Evolutionary conservation across 2,797 vertebrate species (phyloP).

Genomic region (Scomberomorus guttatus): DNA sequence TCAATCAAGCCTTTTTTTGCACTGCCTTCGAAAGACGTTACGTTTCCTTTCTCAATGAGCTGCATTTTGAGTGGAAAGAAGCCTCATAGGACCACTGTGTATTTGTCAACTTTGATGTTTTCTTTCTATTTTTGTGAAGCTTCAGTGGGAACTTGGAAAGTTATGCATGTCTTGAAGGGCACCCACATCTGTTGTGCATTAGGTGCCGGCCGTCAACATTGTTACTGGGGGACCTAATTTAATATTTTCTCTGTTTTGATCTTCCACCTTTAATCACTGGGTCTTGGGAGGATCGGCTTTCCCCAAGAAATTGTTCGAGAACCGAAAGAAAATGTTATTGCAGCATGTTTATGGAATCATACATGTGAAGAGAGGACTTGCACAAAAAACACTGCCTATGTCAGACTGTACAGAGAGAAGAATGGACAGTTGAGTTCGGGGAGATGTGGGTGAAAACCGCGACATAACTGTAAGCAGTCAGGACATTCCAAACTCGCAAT

Average conservation of each 20-base stretch:
- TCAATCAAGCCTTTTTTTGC: constrained; percentile 64
- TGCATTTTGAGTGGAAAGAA: constrained; percentile 63
- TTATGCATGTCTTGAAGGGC: constrained; percentile 85
- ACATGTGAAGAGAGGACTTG: constrained; percentile 88
- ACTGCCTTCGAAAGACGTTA: constrained; percentile 62
- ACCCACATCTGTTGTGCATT: constrained; percentile 97
- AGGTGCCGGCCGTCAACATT: constrained; percentile 95
- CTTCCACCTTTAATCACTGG: constrained; percentile 98
- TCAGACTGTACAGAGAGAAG: constrained; percentile 86
- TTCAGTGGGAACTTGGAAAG: constrained; percentile 83
- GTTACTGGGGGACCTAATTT: constrained; percentile 98
- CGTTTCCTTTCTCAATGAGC: constrained; percentile 65
- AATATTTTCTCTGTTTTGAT: constrained; percentile 99
- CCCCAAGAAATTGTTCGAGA: constrained; percentile 95
- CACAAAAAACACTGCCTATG: constrained; percentile 56
- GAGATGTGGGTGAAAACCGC: constrained; percentile 85
- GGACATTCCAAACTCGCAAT: constrained; percentile 94
- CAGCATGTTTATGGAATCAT: constrained; percentile 98
- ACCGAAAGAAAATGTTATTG: constrained; percentile 99
- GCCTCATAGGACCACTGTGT: constrained; percentile 75
- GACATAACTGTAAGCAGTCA: constrained; percentile 92
- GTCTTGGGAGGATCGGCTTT: constrained; percentile 97
- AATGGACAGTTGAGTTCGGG: constrained; percentile 63
- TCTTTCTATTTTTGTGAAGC: constrained; percentile 83
- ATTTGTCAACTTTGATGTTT: constrained; percentile 83